Percentiles rank a stretch among this genome's conserved stretches.
These are phyloP conservation scores for Eudemis profundana DNA, from an alignment of 2,888 invertebrate species.

Conservation along the genomic window DNA sequence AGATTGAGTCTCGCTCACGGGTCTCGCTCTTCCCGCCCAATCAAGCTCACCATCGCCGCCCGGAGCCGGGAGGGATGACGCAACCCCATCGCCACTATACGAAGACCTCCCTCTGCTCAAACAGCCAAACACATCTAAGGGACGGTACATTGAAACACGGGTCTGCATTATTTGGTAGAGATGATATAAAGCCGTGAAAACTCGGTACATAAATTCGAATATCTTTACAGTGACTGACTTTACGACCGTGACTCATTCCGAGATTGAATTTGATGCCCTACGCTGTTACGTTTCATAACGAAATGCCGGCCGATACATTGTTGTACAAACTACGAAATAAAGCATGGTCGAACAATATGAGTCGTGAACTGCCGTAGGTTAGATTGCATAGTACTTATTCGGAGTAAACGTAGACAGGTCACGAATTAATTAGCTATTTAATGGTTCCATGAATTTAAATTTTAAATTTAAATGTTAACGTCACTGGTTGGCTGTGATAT, in stretches of 20 bases:
- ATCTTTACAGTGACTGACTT: conserved; percentile 46
- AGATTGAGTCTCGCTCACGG: conserved; percentile 58
- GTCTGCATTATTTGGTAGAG: conserved; percentile 19
- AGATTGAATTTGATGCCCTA: conserved; percentile 35
- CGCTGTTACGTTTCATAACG: conserved; percentile 20
- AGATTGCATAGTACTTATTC: conserved; percentile 13
- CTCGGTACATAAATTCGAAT: conserved; percentile 43
- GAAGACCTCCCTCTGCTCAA: conserved; percentile 42
- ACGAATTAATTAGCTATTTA: conserved; percentile 33
- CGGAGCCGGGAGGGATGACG: conserved; percentile 47
- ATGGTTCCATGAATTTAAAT: too few relatives aligned
- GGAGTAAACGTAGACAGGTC: conserved; percentile 15
- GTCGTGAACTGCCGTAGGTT: conserved; percentile 27
- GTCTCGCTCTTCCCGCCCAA: conserved; percentile 59
- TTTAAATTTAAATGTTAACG: too few relatives aligned
- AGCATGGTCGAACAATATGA: conserved; percentile 14
- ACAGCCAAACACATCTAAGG: neutral
- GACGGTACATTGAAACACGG: neutral
- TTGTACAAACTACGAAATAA: neutral
- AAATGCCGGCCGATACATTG: conserved; percentile 4
- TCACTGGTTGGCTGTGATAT: too few relatives aligned
- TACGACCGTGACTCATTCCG: conserved; percentile 43
- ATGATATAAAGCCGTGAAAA: conserved; percentile 23
- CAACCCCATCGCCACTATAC: conserved; percentile 47
- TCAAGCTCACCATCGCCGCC: conserved; percentile 46